Evolutionary conservation across 2,797 vertebrate species (phyloP).

Genomic region (Xenops minutus): DNA sequence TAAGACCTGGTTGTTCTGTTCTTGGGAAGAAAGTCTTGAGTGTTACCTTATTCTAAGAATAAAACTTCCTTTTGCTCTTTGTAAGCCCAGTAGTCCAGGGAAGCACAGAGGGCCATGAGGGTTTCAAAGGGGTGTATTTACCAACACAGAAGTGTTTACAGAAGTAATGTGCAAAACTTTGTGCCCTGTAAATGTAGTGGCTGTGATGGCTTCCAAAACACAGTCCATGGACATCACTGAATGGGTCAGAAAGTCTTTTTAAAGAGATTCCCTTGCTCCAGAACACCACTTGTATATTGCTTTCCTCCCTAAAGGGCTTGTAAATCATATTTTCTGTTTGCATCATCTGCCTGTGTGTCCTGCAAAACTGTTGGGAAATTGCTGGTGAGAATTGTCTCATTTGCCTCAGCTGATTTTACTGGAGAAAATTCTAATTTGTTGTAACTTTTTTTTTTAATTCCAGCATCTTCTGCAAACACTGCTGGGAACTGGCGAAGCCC

Average conservation of each 20-base stretch:
- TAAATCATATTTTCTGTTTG: not conserved
- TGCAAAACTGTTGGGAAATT: not conserved
- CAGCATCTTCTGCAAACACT: conserved; percentile 82
- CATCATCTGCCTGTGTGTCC: not conserved
- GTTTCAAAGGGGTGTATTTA: not conserved
- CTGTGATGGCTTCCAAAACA: not conserved
- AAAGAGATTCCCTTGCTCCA: not conserved
- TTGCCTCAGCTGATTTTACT: not conserved
- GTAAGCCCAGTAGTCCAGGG: not conserved
- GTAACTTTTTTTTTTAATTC: not conserved
- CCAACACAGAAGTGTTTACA: not conserved
- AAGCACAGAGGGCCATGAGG: not conserved
- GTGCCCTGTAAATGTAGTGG: not conserved
- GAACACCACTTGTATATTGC: not conserved
- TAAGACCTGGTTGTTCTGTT: not conserved
- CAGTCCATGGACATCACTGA: not conserved
- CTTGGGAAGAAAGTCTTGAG: not conserved
- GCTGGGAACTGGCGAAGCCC: conserved; percentile 85
- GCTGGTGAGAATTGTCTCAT: not conserved
- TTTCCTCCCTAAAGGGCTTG: not conserved
- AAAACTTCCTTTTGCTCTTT: not conserved
- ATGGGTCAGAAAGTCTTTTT: not conserved
- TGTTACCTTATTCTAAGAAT: not conserved
- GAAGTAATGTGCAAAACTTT: not conserved
- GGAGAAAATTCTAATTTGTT: not conserved